Evolutionary conservation across 2,888 invertebrate genomes (phyloP).

Genomic region (Ptychoptera albimana): DNA sequence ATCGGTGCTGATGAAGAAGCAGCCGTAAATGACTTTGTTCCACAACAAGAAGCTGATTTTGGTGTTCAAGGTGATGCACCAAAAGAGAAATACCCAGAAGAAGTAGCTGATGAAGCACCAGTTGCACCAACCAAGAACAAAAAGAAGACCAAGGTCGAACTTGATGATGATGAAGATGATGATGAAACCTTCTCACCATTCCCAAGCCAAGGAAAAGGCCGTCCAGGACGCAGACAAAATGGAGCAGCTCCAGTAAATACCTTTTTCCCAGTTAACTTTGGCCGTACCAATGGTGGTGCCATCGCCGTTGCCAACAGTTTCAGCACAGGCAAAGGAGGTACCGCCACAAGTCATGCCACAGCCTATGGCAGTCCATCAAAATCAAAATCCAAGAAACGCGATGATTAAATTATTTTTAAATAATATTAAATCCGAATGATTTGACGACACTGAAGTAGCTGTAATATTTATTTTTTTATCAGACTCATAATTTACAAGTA

Average conservation of each 20-base stretch:
- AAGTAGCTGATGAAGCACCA: constrained; percentile 7
- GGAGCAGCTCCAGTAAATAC: constrained; percentile 20
- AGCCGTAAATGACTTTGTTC: background rate
- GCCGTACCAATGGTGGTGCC: constrained; percentile 25
- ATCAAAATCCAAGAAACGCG: constrained; percentile 7
- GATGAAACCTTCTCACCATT: constrained; percentile 7
- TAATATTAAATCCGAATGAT: background rate
- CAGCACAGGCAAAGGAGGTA: constrained; percentile 30
- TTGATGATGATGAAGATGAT: constrained; percentile 10
- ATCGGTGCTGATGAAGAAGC: constrained; percentile 4
- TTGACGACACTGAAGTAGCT: background rate
- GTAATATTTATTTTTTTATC: background rate
- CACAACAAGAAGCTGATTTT: constrained; percentile 5
- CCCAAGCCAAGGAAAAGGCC: background rate
- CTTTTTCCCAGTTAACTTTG: constrained; percentile 29
- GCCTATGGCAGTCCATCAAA: constrained; percentile 28
- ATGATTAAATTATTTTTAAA: background rate
- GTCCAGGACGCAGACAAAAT: background rate
- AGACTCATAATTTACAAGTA: too few species aligned
- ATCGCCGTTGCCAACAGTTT: constrained; percentile 31
- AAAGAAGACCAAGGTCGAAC: constrained; percentile 10
- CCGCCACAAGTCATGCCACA: constrained; percentile 29
- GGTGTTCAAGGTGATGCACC: too few species aligned
- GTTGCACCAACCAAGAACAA: constrained; percentile 4
- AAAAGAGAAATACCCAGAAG: constrained; percentile 1